Conservation (phyloP, 2,888 invertebrate genomes). For the Diarsia brunnea region DNA sequence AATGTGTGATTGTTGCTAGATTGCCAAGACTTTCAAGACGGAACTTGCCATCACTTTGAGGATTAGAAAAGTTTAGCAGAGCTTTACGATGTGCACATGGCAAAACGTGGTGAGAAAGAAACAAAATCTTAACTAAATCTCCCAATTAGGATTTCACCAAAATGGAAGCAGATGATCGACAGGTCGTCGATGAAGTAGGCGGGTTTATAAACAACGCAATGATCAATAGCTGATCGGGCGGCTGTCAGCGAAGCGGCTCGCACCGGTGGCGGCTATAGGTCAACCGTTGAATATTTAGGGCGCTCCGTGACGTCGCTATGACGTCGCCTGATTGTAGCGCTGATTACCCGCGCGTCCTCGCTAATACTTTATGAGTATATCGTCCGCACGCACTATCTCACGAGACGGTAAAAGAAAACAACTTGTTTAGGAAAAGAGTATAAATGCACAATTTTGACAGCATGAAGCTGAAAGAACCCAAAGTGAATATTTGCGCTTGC, state of each 20-base stretch:
- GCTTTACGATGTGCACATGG: not conserved
- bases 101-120: not conserved
- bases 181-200: slow-evolving; percentile 8
- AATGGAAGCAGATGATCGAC: not conserved
- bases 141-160: not conserved
- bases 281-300: slow-evolving; percentile 56
- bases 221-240: slow-evolving; percentile 36
- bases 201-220: slow-evolving; percentile 44
- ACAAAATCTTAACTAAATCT: not conserved
- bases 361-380: slow-evolving; percentile 46
- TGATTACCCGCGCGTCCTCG: slow-evolving; percentile 46
- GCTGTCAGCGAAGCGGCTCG: slow-evolving; percentile 40
- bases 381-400: slow-evolving; percentile 23
- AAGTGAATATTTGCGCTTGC: not conserved
- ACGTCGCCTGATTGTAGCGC: slow-evolving; percentile 56
- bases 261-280: slow-evolving; percentile 49
- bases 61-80: not conserved
- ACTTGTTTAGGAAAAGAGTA: not conserved
- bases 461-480: not conserved
- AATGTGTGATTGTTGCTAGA: too few species aligned
- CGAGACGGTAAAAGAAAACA: not conserved
- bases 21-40: not conserved
- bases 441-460: not conserved
- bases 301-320: slow-evolving; percentile 47
- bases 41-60: not conserved